Conservation (phyloP, 2,888 invertebrate genomes). For the Trissolcus japonicus region DNA sequence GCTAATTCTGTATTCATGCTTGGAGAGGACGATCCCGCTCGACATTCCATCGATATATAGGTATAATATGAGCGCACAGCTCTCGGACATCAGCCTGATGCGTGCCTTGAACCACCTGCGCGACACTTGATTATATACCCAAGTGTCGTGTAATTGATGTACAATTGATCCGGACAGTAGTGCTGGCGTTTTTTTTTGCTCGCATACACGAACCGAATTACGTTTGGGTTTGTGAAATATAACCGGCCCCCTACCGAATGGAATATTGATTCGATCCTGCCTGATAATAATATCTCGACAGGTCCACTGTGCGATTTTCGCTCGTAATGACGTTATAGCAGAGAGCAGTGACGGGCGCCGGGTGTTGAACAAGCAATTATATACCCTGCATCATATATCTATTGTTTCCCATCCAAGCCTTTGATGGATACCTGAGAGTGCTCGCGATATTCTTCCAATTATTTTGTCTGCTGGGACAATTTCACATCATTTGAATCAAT, state of each 20-base stretch:
- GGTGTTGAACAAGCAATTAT: slow-evolving; percentile 31
- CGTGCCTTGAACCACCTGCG: slow-evolving; percentile 37
- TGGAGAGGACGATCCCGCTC: slow-evolving; percentile 49
- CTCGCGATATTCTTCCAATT: too few species aligned
- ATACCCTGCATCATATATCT: slow-evolving; percentile 29
- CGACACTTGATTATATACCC: slow-evolving; percentile 37
- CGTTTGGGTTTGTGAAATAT: slow-evolving; percentile 19
- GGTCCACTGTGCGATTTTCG: slow-evolving; percentile 16
- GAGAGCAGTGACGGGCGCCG: slow-evolving; percentile 19
- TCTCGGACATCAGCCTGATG: slow-evolving; percentile 28
- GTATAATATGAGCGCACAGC: slow-evolving; percentile 33
- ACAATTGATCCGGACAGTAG: slow-evolving; percentile 37
- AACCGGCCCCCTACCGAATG: slow-evolving; percentile 3
- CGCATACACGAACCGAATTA: slow-evolving; percentile 16
- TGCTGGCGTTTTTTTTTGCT: slow-evolving; percentile 2
- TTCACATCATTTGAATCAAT: too few species aligned
- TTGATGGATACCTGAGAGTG: slow-evolving; percentile 11
- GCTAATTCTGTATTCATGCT: slow-evolving; percentile 58
- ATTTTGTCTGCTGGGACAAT: too few species aligned
- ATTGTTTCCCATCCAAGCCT: slow-evolving; percentile 38
- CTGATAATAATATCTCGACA: slow-evolving; percentile 4
- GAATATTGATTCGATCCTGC: slow-evolving; percentile 21
- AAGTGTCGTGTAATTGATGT: slow-evolving; percentile 54
- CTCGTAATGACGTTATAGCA: slow-evolving; percentile 17
- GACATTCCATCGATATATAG: slow-evolving; percentile 52